Evolutionary conservation across 2,113 vertebrate genomes (phyloP), one percentile per base, ranked within the genome.

Genomic region (Grammatotria lemairii): DNA sequence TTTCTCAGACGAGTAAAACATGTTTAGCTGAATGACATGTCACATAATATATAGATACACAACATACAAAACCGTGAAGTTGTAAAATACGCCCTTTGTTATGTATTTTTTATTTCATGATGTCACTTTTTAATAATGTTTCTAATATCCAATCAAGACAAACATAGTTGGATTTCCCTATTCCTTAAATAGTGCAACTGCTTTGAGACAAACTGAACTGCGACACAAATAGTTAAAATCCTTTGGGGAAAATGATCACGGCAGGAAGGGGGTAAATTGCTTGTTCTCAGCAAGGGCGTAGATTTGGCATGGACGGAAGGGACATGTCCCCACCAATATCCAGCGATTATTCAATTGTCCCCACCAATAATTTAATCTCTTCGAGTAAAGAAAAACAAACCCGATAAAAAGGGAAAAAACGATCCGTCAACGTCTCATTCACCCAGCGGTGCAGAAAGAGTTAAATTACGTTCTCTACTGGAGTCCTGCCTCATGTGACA

Each of bases 261-360:
- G 4, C 21, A 45, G 40, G 21, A 73, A 73, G 5, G 8, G 8
- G 14, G 8, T 0, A 45, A 26, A 45, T 17, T 10, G 14, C 38
- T 17, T 0, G 9, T 26, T 73, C 4, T 45, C 0, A 0, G 21
- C 55, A 58, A 58, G 55, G 26, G 26, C 26, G 14, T 58, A 58
- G 26, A 58, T 58, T 58, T 58, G 26, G 57, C 57, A 58, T 31
- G 26, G 57, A 31, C 55, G 14, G 0, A 31, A 58, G 26, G 55
- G 55, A 0, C 55, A 16, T 28, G 26, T 58, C 5, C 55, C 13
- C 26, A 58, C 55, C 55, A 58, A 58, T 58, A 58, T 4, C 55
- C 55, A 2, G 26, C 26, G 14, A 31, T 58, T 58, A 58, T 58
- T 58, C 0, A 9, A 1, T 58, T 58, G 55, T 31, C 26, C 14